phyloP scores from a whole-genome alignment of 1,140 invertebrate genomes.

The Bilobella aurantiaca region DNA sequence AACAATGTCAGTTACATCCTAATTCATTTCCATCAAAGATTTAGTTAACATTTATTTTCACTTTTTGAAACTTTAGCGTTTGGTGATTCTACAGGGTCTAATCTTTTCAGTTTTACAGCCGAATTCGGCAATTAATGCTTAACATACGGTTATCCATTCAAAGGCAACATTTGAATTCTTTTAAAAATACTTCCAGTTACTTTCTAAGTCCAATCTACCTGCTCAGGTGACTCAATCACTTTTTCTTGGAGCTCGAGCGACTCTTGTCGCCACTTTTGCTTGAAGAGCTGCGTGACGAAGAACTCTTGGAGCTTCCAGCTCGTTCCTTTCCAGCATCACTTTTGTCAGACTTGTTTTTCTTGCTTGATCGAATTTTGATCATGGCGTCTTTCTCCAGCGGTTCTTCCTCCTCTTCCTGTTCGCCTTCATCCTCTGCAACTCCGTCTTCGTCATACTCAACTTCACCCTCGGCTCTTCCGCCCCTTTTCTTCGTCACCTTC shows the following conservation, averaged over 20 bases:
- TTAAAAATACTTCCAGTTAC: not conserved
- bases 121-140: too few relatives aligned
- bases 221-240: not conserved
- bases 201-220: not conserved
- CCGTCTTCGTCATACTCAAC: conserved; percentile 44
- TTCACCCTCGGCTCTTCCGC: conserved; percentile 40
- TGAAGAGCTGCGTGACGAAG: not conserved
- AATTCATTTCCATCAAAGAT: too few relatives aligned
- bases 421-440: conserved; percentile 34
- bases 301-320: not conserved
- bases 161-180: too few relatives aligned
- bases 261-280: not conserved
- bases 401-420: conserved; percentile 47
- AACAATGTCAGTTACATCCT: too few relatives aligned
- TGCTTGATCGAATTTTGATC: conserved; percentile 55
- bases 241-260: not conserved
- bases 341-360: not conserved
- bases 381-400: conserved; percentile 60
- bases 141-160: too few relatives aligned
- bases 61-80: too few relatives aligned
- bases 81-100: too few relatives aligned
- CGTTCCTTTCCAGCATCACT: not conserved
- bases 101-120: too few relatives aligned
- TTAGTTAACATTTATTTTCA: too few relatives aligned
- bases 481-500: conserved; percentile 45